A percentile compares a stretch with the other conserved stretches of the same genome.
Evolutionary conservation across 2,888 invertebrate genomes (phyloP).

Genomic region (Plebejus anna): DNA sequence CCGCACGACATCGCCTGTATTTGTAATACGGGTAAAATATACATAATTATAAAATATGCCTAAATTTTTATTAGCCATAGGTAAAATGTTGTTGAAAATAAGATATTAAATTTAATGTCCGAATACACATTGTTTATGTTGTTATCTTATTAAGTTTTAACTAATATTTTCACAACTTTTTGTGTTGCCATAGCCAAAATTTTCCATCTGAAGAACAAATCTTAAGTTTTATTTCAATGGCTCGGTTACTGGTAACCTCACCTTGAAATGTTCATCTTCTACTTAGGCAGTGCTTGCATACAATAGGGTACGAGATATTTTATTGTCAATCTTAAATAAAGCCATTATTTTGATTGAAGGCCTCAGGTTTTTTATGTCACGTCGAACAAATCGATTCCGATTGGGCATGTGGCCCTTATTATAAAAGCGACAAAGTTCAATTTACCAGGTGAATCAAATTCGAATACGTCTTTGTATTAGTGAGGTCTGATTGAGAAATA

Average conservation of each 20-base stretch:
- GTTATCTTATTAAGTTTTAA: no score
- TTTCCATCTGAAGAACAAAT: background rate
- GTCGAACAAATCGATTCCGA: constrained; percentile 64
- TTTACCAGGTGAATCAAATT: constrained; percentile 21
- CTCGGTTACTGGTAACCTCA: constrained; percentile 31
- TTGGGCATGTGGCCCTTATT: constrained; percentile 55
- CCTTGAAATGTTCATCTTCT: constrained; percentile 49
- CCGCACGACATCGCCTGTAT: no score
- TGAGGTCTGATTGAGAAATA: constrained; percentile 52
- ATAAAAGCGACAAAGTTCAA: constrained; percentile 34
- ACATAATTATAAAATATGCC: no score
- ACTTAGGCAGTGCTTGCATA: constrained; percentile 50
- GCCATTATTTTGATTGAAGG: constrained; percentile 79
- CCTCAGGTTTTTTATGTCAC: constrained; percentile 54
- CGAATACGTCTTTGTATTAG: constrained; percentile 23
- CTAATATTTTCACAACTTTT: no score
- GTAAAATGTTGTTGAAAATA: no score
- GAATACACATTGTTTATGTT: no score
- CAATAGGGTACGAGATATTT: constrained; percentile 70
- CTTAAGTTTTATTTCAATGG: background rate
- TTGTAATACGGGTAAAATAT: no score
- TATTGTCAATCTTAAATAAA: constrained; percentile 79
- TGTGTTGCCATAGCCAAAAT: no score
- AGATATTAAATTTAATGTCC: no score
- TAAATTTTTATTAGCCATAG: no score